Evolutionary conservation across 2,888 invertebrate species (phyloP), one percentile per base, ranked within the genome.

Genomic region (Brachylomia viminalis): DNA sequence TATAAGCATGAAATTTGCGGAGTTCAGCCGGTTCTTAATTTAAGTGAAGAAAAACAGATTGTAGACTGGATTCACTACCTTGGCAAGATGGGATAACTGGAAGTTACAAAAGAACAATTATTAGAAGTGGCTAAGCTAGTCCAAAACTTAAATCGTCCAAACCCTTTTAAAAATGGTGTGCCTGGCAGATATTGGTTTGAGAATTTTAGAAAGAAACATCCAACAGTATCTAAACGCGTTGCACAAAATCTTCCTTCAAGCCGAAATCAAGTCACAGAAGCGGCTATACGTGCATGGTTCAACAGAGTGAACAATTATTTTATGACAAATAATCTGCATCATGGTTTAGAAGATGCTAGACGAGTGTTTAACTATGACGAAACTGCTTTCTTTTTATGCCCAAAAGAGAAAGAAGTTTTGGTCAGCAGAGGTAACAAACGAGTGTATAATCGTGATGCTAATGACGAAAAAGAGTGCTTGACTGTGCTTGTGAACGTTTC

Each of bases 221-320:
- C 38, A 54, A 27, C 67, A 54, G 38, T 68, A 7, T 68, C 67
- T 20, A 54, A 68, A 68, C 54, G 38, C 7, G 52, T 54, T 15
- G 38, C 67, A 38, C 67, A 68, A 54, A 68, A 68, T 68, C 38
- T 54, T n/a, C 38, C 67, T 11, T 17, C 54, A 68, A 42, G 54
- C 8, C 17, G 54, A 68, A 68, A 68, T 20, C 42, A 68, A 68
- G 68, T 68, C 56, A 68, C 56, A 27, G 56, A 68, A 68, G 68
- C 20, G 17, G 54, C 54, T 27, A 7, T 68, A 20, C 54, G 67
- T 17, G 52, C 52, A n/a, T 54, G 67, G 68, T 42, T 68, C 11
- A 42, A 56, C 17, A 38, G 54, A 30, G 68, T 68, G 23, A 20
- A 23, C 20, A 30, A 27, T 27, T 69, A 69, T 69, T 69, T 58